Base-by-base conservation (phyloP, 2,797 vertebrate species). In the Arnoldichthys spilopterus region DNA sequence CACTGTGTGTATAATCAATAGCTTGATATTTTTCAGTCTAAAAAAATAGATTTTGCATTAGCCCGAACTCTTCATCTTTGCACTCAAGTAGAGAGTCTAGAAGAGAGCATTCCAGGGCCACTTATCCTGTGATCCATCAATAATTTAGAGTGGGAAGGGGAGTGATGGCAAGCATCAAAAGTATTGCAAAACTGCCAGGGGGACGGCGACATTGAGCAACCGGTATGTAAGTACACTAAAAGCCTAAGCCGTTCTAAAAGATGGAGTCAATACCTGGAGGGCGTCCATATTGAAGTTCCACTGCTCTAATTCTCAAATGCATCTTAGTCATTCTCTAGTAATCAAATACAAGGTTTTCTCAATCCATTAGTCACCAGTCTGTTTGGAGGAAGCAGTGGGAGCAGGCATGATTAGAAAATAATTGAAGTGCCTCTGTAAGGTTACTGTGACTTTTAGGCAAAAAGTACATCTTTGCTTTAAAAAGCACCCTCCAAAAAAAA, bases 221-320 rank as follows among this genome's bases (percentile, higher is more conserved):
- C 49, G 51, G 74, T 79, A 86, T 86, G 84, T 91, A 90, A 91
- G 90, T 88, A 90, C 87, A 92, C 91, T 92, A 92, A 93, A 92
- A 94, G 90, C 90, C 88, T 84, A 87, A 88, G 79, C 78, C 80
- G 87, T 86, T 89, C 88, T 93, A 91, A 88, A 91, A 89, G 87
- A 75, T 56, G 78, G 87, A 90, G 91, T 92, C 92, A 92, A 92
- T 93, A 92, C 88, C 91, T 93, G 91, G 92, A 93, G 91, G 91
- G 88, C 22, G 85, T 92, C 91, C 91, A 92, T 91, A 93, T 92
- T 90, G 89, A 88, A 89, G 89, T 92, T 91, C 85, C 83, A 84
- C 80, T 30, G 68, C 85, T 84, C 85, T 89, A 64, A 86, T 88
- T 86, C 85, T 92, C 90, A 91, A 89, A 93, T 91, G 89, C 88